Evolutionary conservation across 2,113 vertebrate species (phyloP).

Genomic region (Pseudopipra pipra): DNA sequence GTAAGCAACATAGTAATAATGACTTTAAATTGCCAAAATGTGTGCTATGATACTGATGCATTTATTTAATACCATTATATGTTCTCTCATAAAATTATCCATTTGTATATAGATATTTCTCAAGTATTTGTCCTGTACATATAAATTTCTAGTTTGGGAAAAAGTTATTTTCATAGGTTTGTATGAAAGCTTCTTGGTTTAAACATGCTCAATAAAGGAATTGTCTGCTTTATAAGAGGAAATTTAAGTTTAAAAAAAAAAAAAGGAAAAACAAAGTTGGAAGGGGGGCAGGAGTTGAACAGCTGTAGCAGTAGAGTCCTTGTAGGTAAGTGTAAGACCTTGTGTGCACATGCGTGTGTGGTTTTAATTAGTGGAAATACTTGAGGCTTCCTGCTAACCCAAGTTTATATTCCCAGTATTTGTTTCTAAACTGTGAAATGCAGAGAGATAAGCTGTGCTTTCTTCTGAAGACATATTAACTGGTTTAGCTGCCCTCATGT

Average conservation of each 20-base stretch:
- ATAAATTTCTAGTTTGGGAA: background rate
- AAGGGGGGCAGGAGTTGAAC: background rate
- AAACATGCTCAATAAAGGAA: background rate
- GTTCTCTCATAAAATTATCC: background rate
- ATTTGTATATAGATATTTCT: background rate
- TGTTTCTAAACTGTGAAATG: constrained; percentile 44
- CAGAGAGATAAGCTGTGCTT: constrained; percentile 21
- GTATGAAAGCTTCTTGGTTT: background rate
- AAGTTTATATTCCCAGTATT: constrained; percentile 53
- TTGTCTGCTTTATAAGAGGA: background rate
- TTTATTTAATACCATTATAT: background rate
- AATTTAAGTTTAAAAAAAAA: background rate
- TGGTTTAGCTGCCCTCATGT: constrained; percentile 55
- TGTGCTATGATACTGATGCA: background rate
- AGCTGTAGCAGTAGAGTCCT: background rate
- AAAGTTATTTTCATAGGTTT: background rate
- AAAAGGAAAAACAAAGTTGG: background rate
- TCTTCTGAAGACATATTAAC: background rate
- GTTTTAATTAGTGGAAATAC: constrained; percentile 36
- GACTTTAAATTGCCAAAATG: constrained; percentile 19
- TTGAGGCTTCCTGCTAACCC: constrained; percentile 28
- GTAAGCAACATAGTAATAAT: background rate
- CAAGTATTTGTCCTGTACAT: background rate
- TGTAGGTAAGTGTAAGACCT: background rate
- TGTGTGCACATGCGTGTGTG: background rate